These are phyloP conservation scores for Grallaria varia DNA, from an alignment of 2,113 vertebrate genomes.

Conservation along the genomic window DNA sequence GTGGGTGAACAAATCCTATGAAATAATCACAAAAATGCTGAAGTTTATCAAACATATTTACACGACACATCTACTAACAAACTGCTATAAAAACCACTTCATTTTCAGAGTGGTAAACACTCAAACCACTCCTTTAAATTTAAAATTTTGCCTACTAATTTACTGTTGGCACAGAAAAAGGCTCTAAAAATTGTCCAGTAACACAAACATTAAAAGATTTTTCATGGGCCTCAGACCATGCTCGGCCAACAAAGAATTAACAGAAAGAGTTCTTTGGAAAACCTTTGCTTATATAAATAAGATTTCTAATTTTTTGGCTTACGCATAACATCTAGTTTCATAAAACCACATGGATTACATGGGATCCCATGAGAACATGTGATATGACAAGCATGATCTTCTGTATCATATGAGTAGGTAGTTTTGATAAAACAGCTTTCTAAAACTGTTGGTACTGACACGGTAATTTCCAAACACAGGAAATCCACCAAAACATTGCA, in stretches of 20 bases:
- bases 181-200: background rate
- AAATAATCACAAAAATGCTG: background rate
- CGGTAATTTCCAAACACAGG: background rate
- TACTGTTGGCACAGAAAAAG: rapidly evolving
- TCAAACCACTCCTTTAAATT: background rate
- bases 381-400: background rate
- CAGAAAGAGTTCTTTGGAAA: background rate
- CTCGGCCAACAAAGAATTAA: background rate
- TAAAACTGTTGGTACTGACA: background rate
- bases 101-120: background rate
- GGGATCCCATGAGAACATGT: background rate
- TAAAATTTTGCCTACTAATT: background rate
- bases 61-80: background rate
- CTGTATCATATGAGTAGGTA: background rate
- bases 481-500: background rate
- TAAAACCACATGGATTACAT: background rate
- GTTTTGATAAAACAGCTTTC: background rate
- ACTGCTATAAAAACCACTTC: background rate
- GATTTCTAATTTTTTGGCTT: background rate
- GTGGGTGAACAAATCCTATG: background rate
- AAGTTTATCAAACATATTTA: background rate
- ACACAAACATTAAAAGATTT: background rate
- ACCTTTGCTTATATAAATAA: background rate
- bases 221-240: background rate
- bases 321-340: background rate